Evolutionary conservation across 2,888 invertebrate species (phyloP).

Genomic region (Invenusta paracnida): DNA sequence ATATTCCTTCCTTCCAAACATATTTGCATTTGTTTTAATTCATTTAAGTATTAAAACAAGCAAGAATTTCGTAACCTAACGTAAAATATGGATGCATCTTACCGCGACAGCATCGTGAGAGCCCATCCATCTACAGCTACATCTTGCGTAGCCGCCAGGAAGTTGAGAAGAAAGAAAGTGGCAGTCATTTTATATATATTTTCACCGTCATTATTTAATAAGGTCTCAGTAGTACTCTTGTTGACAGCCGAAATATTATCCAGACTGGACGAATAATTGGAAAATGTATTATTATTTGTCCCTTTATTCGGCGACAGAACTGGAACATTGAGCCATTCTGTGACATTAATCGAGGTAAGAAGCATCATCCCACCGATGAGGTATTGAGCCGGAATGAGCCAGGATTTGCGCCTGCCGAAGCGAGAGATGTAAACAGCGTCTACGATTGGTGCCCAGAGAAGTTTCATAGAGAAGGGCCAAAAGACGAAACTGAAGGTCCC

Average conservation of each 20-base stretch:
- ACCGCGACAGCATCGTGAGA: slow-evolving; percentile 91
- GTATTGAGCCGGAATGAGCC: slow-evolving; percentile 86
- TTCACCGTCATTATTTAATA: not conserved
- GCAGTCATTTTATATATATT: slow-evolving; percentile 67
- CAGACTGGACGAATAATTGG: no score
- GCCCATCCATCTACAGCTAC: slow-evolving; percentile 99
- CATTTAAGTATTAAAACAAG: no score
- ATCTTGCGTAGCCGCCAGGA: slow-evolving; percentile 96
- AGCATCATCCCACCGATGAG: slow-evolving; percentile 79
- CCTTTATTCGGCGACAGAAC: slow-evolving; percentile 76
- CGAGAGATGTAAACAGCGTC: slow-evolving; percentile 77
- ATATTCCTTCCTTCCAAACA: no score
- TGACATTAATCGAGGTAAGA: slow-evolving; percentile 68
- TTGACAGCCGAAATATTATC: no score
- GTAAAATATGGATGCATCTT: no score
- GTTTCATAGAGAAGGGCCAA: slow-evolving; percentile 82
- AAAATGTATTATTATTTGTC: slow-evolving; percentile 52
- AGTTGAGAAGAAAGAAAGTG: slow-evolving; percentile 84
- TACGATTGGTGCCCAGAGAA: slow-evolving; percentile 96
- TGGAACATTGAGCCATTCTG: not conserved
- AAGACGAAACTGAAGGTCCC: slow-evolving; percentile 75
- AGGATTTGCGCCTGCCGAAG: slow-evolving; percentile 84
- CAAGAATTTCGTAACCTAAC: no score
- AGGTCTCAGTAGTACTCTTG: no score
- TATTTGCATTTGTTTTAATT: no score